Base-by-base conservation (phyloP, 2,797 vertebrate species). In the Sebastes melanostomus region DNA sequence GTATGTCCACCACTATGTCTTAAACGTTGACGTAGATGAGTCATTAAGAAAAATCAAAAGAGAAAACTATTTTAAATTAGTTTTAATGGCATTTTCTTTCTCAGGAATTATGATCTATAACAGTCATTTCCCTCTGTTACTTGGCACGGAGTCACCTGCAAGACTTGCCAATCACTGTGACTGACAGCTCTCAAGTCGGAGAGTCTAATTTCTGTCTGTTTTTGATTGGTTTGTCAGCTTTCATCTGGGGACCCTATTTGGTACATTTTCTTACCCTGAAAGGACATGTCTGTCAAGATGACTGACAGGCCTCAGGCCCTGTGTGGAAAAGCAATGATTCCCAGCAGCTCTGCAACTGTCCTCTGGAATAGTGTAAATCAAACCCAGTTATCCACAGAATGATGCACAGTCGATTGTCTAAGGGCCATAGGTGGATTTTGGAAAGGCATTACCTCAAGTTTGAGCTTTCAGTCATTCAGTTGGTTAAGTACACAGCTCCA, bases 191-290 rank as follows among this genome's bases (percentile, higher is more conserved):
- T 94, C 85, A 93, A 93, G 89, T 89, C 78, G 67, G 76, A 86
- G 83, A 88, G 82, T 87, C 89, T 92, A 89, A 93, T 93, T 92
- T 94, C 88, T 90, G 88, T 88, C 80, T 78, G 78, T 83, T 90
- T 92, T 92, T 92, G 91, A 93, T 93, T 93, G 87, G 88, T 91
- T 93, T 92, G 91, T 91, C 87, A 90, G 88, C 86, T 89, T 93
- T 92, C 90, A 95, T 93, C 93, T 91, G 82, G 88, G 91, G 91
- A 93, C 89, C 87, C 79, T 88, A 84, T 92, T 92, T 93, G 88
- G 85, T 81, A 12, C 62, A 80, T 89, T 91, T 92, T 83, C 42
- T 77, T 84, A 81, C 83, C 81, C 82, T 89, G 89, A 94, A 94
- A 95, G 89, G 90, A 91, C 81, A 71, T 86, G 93, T 90, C 94